Conservation (phyloP, 2,113 vertebrate genomes). For the Pandion haliaetus region DNA sequence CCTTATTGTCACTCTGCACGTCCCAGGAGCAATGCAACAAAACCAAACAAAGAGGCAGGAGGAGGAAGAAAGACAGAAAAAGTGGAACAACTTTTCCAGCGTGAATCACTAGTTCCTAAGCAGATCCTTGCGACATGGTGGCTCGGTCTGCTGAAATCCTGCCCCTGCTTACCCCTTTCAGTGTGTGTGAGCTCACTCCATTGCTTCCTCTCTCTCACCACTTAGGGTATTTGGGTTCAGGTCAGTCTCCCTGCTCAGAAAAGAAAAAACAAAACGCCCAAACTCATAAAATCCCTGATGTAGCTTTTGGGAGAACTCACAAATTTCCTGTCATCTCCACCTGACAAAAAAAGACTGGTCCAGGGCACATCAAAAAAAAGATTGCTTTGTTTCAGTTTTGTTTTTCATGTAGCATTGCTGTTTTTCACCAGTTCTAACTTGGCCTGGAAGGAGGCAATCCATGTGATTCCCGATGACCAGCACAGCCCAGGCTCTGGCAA, state of each 20-base stretch:
- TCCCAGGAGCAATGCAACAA: slow-evolving; percentile 46
- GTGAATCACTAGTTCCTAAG: background rate
- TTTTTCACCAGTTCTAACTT: background rate
- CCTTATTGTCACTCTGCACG: slow-evolving; percentile 43
- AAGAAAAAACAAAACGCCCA: background rate
- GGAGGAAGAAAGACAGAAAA: background rate
- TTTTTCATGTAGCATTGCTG: background rate
- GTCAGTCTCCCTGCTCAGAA: background rate
- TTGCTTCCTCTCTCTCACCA: background rate
- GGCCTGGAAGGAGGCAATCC: background rate
- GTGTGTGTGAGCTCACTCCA: background rate
- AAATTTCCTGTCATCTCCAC: background rate
- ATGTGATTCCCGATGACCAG: background rate
- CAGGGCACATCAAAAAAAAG: background rate
- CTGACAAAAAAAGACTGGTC: background rate
- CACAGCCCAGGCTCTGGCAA: background rate
- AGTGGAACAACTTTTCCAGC: background rate
- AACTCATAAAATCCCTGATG: background rate
- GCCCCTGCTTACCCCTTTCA: background rate
- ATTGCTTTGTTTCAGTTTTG: background rate
- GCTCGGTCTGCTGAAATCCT: background rate
- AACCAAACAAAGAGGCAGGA: slow-evolving; percentile 8
- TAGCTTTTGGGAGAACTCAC: background rate
- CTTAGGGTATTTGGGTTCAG: background rate
- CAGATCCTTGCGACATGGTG: background rate